Evolutionary conservation across 1,140 invertebrate species (phyloP).

Genomic region (Drosophila bocqueti): DNA sequence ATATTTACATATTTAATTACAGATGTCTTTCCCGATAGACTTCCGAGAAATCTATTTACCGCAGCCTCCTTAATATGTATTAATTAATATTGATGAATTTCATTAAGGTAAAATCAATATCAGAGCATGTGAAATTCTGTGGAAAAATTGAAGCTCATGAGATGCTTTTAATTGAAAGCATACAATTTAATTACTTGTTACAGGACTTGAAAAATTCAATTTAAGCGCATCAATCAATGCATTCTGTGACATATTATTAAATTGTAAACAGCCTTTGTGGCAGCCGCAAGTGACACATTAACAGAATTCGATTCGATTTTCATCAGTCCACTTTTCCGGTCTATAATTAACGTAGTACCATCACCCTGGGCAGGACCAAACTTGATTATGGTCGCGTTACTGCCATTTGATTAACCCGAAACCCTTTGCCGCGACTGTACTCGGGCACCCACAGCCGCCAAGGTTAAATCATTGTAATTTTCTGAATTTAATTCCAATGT

Average conservation of each 20-base stretch:
- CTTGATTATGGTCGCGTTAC: constrained; percentile 45
- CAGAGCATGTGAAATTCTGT: constrained; percentile 1
- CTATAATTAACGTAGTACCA: constrained; percentile 40
- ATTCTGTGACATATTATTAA: constrained; percentile 20
- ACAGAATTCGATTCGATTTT: constrained; percentile 22
- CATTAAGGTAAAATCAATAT: constrained; percentile 6
- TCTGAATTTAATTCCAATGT: constrained; percentile 18
- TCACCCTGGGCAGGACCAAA: constrained; percentile 3
- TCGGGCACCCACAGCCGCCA: too few relatives aligned
- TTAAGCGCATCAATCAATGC: constrained; percentile 27
- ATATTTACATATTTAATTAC: constrained; percentile 1
- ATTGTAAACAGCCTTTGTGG: constrained; percentile 23
- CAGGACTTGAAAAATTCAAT: constrained; percentile 33
- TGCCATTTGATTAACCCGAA: constrained; percentile 33
- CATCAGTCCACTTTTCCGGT: constrained; percentile 33
- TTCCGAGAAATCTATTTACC: not conserved
- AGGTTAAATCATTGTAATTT: constrained; percentile 20
- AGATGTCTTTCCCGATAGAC: not conserved
- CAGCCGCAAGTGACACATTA: constrained; percentile 10
- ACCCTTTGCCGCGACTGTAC: constrained; percentile 18
- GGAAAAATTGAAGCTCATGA: constrained; percentile 21
- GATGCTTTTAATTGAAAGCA: constrained; percentile 29
- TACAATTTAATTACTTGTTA: constrained; percentile 2
- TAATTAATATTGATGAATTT: constrained; percentile 32
- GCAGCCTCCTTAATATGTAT: constrained; percentile 12